Evolutionary conservation across 2,888 invertebrate species (phyloP), one percentile per base, ranked within the genome.

Genomic region (Pyrocoelia pectoralis): DNA sequence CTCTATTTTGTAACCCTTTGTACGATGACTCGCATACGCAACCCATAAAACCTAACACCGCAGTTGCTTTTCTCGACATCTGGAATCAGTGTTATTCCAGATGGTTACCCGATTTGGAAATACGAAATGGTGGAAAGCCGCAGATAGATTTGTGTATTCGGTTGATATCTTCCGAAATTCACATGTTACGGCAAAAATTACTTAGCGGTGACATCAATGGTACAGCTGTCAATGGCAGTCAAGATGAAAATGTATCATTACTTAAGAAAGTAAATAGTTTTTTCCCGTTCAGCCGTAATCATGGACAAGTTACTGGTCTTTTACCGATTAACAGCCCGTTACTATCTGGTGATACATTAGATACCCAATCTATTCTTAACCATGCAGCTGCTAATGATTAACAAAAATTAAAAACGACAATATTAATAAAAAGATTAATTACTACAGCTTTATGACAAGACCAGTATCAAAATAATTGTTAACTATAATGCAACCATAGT

Each of bases 1-100:
- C 89, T 2, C 83, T 95, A 67, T 96, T 97, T 79, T 88, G 89
- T 75, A 97, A 96, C 80, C 95, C 96, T 0, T 83, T 96, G 40
- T 96, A 87, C 76, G 83, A 84, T 55, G 79, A 79, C 56, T 65
- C 70, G 12, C 78, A 72, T 51, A 65, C 58, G 8, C 79, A 81
- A 13, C 79, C 72, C 43, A 76, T 87, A 38, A 79, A 81, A 68
- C 89, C 89, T 1, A 77, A 84, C 72, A 80, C 79, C 65, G 82
- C 82, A 0, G 74, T 90, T 65, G 80, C 86, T 2, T 84, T 84
- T 57, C 78, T 91, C 70, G 89, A 90, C 66, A 80, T 96, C 43
- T 97, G 96, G 96, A 84, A 88, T 61, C 94, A 93, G 80, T 95
- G 95, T 82, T 97, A 94, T 82, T 91, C 93, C 78, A 88, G 97